Base-by-base conservation (phyloP, 2,797 vertebrate species). In the Periparus ater region DNA sequence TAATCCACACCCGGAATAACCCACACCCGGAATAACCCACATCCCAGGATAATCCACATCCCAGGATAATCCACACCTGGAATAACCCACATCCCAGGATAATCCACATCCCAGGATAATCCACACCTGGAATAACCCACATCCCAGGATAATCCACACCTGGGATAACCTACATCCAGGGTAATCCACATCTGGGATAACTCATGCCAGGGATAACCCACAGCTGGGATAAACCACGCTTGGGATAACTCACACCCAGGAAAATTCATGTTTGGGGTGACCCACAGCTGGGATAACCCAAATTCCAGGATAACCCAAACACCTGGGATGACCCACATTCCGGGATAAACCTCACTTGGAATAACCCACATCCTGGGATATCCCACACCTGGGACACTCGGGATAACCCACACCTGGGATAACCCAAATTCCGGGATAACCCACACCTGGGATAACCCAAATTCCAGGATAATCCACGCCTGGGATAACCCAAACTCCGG, bases 391-490 rank as follows among this genome's bases (percentile, higher is more conserved):
- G 21, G 45, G 21, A 47, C 45, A 47, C 21, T 17, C 22, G 12
- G 22, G 22, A 48, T 48, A 48, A 48, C 12, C 47, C 45, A 11
- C 47, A 30, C 29, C 17, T 48, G 47, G 47, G 22, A 48, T 47
- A 60, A 38, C 16, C n/a, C 57, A 60, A 16, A 51, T 16, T 11
- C 21, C 2, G 30, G 60, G 13, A 34, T 34, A 34, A 57, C 17
- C 9, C 30, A 45, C 10, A 25, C 10, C 30, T 2, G 3, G 29
- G 10, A 32, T 44, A 32, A 7, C 36, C 54, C n/a, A 55, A 19
- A 22, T 13, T 38, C 20, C 15, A 27, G 30, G 11, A 48, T 34
- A 48, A 48, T 0, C 2, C 63, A 48, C 5, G 14, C 0, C 4
- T 1, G 7, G 42, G 23, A 65, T 34, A 45, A n/a, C 3, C 22